Evolutionary conservation across 2,888 invertebrate species (phyloP), one percentile per base, ranked within the genome.

Genomic region (Corythucha ciliata): DNA sequence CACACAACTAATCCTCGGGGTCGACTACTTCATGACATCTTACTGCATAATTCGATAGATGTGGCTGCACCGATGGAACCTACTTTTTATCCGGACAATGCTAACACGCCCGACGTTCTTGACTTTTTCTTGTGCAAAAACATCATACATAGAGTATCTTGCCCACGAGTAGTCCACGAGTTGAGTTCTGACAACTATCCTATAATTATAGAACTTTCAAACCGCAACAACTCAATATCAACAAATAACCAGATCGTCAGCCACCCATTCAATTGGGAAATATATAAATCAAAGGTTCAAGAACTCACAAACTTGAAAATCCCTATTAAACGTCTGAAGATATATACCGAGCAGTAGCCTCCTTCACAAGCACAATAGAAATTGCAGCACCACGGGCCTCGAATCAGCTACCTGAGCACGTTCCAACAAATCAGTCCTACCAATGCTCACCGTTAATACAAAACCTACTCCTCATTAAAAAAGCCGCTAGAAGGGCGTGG

Each of bases 171-270:
- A 24, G 8, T 41, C 41, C 41, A 41, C 41, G 41, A 41, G 24
- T 21, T 41, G 25, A 41, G 41, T n/a, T 41, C 41, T 3, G 41
- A 41, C 14, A 22, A 41, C 41, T 41, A 41, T 41, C 41, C 41
- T 3, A 25, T 41, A 7, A 41, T 37, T 14, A 37, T 37, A 6
- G 34, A 34, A 18, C 34, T 34, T 10, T 6, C 34, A 34, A 14
- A 34, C 34, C 18, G 16, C 14, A 34, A 34, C 34, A 34, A 34
- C 18, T 6, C 34, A 18, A 4, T 4, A 16, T 34, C 18, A 34
- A 10, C 34, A n/a, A n/a, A n/a, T n/a, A n/a, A n/a, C n/a, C n/a
- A n/a, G n/a, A n/a, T n/a, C n/a, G n/a, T n/a, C n/a, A n/a, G n/a
- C 36, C 14, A 20, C 36, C 14, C 37, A 8, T 37, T 3, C 22